Evolutionary conservation across 2,113 vertebrate genomes (phyloP).

Genomic region (Silurus glanis): DNA sequence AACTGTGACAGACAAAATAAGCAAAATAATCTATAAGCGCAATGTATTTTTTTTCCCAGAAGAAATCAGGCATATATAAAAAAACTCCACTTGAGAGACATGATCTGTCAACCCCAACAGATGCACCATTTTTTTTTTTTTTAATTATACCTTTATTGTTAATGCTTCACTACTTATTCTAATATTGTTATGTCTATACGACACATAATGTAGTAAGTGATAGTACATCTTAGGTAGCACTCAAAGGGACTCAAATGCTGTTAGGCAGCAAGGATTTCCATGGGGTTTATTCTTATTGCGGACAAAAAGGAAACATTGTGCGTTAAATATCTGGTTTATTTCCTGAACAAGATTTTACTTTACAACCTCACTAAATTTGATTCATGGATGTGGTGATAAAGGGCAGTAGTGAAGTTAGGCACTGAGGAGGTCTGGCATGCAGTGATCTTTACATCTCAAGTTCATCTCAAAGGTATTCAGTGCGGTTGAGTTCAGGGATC

Average conservation of each 20-base stretch:
- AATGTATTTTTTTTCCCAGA: neutral
- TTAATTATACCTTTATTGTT: neutral
- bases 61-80: neutral
- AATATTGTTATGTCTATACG: neutral
- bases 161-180: too few species aligned
- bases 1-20: neutral
- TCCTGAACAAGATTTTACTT: too few species aligned
- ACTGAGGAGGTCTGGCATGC: too few species aligned
- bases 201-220: neutral
- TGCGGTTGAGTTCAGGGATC: too few species aligned
- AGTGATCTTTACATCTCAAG: too few species aligned
- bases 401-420: too few species aligned
- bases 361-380: too few species aligned
- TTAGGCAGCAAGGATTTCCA: neutral
- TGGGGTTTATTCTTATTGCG: neutral
- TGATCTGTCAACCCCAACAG: neutral
- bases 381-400: too few species aligned
- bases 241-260: neutral
- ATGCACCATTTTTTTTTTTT: neutral
- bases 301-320: too few species aligned
- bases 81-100: neutral
- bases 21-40: neutral
- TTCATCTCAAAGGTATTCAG: too few species aligned
- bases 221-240: neutral
- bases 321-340: too few species aligned